Evolutionary conservation across 2,888 invertebrate species (phyloP).

Genomic region (Homarus gammarus): DNA sequence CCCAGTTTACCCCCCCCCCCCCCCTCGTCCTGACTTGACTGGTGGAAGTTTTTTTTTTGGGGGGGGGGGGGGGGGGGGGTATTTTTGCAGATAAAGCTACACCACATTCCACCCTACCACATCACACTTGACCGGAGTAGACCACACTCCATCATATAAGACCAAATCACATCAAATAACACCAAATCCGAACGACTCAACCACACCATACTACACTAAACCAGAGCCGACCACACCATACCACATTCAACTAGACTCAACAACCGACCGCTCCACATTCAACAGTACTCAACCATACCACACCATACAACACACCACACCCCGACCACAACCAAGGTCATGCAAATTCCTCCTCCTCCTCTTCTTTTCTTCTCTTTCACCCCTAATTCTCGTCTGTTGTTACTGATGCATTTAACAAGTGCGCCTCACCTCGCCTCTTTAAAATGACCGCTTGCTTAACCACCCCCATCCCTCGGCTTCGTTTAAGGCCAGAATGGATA

Average conservation of each 20-base stretch:
- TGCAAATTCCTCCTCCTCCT: background rate
- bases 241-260: background rate
- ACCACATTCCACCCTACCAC: no score
- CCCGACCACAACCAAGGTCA: background rate
- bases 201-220: no score
- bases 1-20: no score
- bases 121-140: no score
- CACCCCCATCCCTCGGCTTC: slow-evolving; percentile 33
- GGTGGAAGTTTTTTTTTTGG: no score
- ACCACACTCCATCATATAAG: no score
- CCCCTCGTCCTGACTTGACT: no score
- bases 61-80: no score
- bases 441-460: slow-evolving; percentile 55
- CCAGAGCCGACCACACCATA: no score
- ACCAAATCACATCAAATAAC: no score
- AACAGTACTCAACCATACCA: background rate
- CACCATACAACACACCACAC: background rate
- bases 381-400: slow-evolving; percentile 4
- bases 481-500: slow-evolving; percentile 51
- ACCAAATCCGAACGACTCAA: no score
- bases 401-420: slow-evolving; percentile 20
- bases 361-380: background rate
- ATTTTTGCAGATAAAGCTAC: no score
- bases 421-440: slow-evolving; percentile 35
- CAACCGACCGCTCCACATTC: background rate